Evolutionary conservation across 1,140 invertebrate genomes (phyloP), one percentile per base, ranked within the genome.

Genomic region (Macrocentrus cingulum): DNA sequence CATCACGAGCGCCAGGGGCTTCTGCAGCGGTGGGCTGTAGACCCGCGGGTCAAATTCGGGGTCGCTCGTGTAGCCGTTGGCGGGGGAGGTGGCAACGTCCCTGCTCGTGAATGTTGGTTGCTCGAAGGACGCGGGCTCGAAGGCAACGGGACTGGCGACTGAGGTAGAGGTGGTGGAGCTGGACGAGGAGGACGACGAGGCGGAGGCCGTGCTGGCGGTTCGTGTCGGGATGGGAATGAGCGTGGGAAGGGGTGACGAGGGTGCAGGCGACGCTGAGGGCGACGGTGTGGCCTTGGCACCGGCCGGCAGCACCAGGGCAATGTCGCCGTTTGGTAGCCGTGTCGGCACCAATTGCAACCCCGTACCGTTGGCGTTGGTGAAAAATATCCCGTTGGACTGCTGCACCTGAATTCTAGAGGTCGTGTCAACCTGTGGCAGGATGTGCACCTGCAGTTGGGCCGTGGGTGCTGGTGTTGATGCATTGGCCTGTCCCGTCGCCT

Each of bases 1-100:
- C 61, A 87, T 87, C 4, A 91, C 89, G 46, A 91, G 75, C 7
- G 88, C 85, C 11, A 91, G 70, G 0, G 89, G 89, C 68, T 82
- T 83, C 52, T 80, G 76, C 1, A 84, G 81, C 0, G 84, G 81
- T 2, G 82, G 80, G 61, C 77, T 80, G 65, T 81, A 83, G 41
- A 80, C 73, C 1, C 82, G 56, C 59, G 81, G 57, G 56, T 78
- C 74, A 64, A 67, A 80, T 45, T 74, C 73, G 0, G 71, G 68
- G 25, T 79, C 78, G 54, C 74, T 80, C 23, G 68, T 72, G 59
- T 77, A 77, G 1, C 75, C 72, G 44, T 73, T 80, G 0, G 73
- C 72, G 0, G 75, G 75, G 2, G 77, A 80, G 1, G 77, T 80
- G 3, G 75, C 76, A 18, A 77, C 69, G 55, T 77, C 71, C 51